Evolutionary conservation across 2,113 vertebrate genomes (phyloP).

Genomic region (Clarias batrachus): DNA sequence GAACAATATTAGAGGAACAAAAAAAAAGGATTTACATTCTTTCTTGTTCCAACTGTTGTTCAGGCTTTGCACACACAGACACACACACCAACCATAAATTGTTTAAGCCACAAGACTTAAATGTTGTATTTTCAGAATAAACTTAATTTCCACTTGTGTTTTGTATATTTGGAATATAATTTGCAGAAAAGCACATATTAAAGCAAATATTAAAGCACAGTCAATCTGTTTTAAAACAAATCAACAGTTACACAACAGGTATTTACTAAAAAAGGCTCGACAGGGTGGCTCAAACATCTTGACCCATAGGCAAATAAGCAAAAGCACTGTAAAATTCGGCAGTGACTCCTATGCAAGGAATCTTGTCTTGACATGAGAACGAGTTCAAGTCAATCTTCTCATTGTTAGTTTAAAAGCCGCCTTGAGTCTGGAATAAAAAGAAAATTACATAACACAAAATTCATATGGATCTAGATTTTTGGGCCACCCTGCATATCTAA

Average conservation of each 20-base stretch:
- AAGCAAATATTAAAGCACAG: background rate
- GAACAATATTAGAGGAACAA: background rate
- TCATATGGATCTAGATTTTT: too few species aligned
- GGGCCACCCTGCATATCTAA: background rate
- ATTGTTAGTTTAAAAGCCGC: too few species aligned
- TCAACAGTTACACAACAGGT: background rate
- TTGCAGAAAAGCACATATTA: too few species aligned
- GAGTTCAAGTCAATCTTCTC: too few species aligned
- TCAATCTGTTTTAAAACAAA: background rate
- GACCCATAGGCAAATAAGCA: too few species aligned
- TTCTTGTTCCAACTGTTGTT: conserved; percentile 25
- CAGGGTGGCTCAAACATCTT: too few species aligned
- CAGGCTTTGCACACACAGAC: background rate
- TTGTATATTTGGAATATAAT: background rate
- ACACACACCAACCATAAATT: background rate
- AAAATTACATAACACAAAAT: too few species aligned
- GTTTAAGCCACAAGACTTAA: too few species aligned
- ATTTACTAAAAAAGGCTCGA: background rate
- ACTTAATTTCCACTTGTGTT: conserved; percentile 7
- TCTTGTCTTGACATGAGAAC: too few species aligned
- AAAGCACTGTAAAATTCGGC: too few species aligned
- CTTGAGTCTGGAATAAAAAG: too few species aligned
- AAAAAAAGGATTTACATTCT: conserved; percentile 39
- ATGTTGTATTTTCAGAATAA: conserved; percentile 15
- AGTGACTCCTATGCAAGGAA: too few species aligned